These are phyloP conservation scores for Sphenopsis melanotis DNA, from an alignment of 2,797 vertebrate genomes.

Conservation along the genomic window DNA sequence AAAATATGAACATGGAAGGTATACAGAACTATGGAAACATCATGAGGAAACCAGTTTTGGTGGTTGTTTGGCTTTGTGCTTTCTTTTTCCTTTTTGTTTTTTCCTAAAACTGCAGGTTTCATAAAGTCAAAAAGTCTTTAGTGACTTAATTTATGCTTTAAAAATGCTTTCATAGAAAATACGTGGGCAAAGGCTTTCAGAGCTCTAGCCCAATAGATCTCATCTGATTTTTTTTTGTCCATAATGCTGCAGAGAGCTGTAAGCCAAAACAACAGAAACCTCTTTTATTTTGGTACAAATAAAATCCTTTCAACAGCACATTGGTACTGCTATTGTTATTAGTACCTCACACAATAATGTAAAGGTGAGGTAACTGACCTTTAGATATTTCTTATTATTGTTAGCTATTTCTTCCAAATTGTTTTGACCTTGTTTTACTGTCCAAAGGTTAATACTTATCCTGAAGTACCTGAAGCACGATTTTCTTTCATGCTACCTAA, in stretches of 20 bases:
- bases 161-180: not conserved
- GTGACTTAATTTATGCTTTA: not conserved
- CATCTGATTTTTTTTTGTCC: not conserved
- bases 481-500: not conserved
- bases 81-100: not conserved
- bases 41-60: fast-evolving
- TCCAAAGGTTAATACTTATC: constrained; percentile 21
- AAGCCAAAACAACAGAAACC: not conserved
- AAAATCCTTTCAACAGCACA: not conserved
- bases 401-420: constrained; percentile 18
- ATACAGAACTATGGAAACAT: not conserved
- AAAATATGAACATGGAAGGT: not conserved
- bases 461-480: not conserved
- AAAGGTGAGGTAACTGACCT: not conserved
- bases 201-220: not conserved
- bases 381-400: constrained; percentile 15
- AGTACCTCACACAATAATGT: not conserved
- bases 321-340: not conserved
- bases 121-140: not conserved
- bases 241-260: not conserved
- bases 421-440: constrained; percentile 9
- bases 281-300: not conserved
- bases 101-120: not conserved
- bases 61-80: too few species aligned
- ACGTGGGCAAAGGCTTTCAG: not conserved